Evolutionary conservation across 2,113 vertebrate genomes (phyloP).

Genomic region (Noturus placidus): DNA sequence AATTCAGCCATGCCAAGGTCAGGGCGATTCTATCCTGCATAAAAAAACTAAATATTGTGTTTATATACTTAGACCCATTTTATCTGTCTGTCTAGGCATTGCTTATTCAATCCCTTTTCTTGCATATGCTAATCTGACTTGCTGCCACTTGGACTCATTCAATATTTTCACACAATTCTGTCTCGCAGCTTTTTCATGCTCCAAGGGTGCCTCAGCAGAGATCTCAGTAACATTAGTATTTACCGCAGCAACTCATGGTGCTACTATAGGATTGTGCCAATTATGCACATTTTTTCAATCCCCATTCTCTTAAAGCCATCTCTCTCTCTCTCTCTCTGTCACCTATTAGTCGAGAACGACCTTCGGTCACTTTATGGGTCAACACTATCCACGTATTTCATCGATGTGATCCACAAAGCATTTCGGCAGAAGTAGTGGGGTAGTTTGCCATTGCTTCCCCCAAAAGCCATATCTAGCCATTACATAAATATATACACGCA

Average conservation of each 20-base stretch:
- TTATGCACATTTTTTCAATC: slow-evolving; percentile 11
- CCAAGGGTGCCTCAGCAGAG: slow-evolving; percentile 27
- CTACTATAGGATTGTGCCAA: slow-evolving; percentile 26
- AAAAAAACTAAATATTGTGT: slow-evolving; percentile 57
- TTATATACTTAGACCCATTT: slow-evolving; percentile 58
- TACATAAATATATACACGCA: neutral
- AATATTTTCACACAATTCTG: slow-evolving; percentile 29
- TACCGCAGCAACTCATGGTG: slow-evolving; percentile 30
- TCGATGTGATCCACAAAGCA: too few species aligned
- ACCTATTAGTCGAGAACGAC: too few species aligned
- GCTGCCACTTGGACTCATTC: slow-evolving; percentile 55
- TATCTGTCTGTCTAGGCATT: slow-evolving; percentile 58
- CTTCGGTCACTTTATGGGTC: too few species aligned
- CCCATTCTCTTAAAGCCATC: neutral
- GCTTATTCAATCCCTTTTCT: slow-evolving; percentile 54
- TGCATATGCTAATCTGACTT: slow-evolving; percentile 61
- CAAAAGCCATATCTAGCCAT: slow-evolving; percentile 7
- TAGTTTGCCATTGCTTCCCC: too few species aligned
- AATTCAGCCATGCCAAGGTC: slow-evolving; percentile 65
- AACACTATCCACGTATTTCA: too few species aligned
- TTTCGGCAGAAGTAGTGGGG: too few species aligned
- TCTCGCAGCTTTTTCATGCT: slow-evolving; percentile 19
- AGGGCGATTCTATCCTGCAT: slow-evolving; percentile 59
- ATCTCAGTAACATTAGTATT: slow-evolving; percentile 40
- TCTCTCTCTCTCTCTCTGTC: too few species aligned